These are phyloP conservation scores for Cololabis saira DNA, from an alignment of 2,113 vertebrate genomes.

Conservation along the genomic window DNA sequence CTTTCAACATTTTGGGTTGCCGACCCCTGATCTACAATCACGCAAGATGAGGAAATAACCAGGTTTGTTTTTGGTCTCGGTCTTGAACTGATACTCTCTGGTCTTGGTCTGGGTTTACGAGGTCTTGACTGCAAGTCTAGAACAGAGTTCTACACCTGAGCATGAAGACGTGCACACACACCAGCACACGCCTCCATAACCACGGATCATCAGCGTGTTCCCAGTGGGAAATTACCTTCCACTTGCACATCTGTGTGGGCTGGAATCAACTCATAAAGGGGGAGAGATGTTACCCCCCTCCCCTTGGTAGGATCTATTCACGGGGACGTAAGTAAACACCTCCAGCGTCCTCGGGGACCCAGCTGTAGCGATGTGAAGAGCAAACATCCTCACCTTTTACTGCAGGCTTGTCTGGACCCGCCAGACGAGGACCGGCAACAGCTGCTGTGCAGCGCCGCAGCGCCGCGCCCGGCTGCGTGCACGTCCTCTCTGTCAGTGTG, in stretches of 20 bases:
- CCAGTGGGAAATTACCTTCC: background rate
- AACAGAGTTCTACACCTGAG: no score
- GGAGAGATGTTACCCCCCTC: background rate
- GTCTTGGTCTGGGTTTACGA: no score
- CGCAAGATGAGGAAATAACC: no score
- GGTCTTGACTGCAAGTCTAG: no score
- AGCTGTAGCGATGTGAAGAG: conserved; percentile 54
- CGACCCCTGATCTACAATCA: no score
- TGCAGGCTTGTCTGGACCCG: conserved; percentile 56
- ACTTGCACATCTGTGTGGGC: background rate
- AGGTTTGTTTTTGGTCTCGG: no score
- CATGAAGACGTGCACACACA: conserved; percentile 11
- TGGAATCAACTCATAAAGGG: background rate
- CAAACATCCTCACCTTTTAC: conserved; percentile 62
- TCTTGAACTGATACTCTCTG: no score
- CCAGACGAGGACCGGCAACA: conserved; percentile 5
- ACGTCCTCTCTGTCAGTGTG: conserved; percentile 28
- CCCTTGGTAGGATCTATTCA: background rate
- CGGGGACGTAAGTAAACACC: conserved; percentile 33
- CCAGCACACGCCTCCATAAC: background rate
- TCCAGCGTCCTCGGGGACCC: conserved; percentile 54
- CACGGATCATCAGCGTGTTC: conserved; percentile 17
- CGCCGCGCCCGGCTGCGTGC: background rate
- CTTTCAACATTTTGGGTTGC: no score
- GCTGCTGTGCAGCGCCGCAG: background rate